Percentiles rank a stretch among this genome's conserved stretches.
Conservation (phyloP, 1,140 invertebrate species). For the Anastrepha obliqua region DNA sequence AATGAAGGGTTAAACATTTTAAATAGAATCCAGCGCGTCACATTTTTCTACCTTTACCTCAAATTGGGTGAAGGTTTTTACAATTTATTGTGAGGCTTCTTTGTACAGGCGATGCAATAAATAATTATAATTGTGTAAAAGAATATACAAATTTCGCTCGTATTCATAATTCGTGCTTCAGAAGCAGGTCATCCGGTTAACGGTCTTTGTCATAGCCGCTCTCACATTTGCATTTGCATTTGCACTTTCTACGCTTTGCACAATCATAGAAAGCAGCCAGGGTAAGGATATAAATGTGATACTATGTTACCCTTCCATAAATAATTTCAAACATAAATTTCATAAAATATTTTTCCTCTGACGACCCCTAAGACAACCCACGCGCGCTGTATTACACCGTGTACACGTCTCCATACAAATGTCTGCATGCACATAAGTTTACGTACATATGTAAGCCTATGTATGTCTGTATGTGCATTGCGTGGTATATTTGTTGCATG, state of each 20-base stretch:
- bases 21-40: too few species aligned
- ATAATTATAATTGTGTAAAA: too few species aligned
- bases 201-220: background rate
- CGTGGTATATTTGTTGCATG: background rate
- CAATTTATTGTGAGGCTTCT: too few species aligned
- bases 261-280: background rate
- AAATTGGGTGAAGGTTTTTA: too few species aligned
- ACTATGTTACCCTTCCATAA: constrained; percentile 40
- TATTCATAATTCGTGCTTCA: background rate
- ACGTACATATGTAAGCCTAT: too few species aligned
- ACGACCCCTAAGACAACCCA: constrained; percentile 37
- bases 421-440: too few species aligned
- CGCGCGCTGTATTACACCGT: background rate
- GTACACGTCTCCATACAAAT: background rate
- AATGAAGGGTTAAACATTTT: too few species aligned
- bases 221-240: background rate
- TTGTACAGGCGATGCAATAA: too few species aligned
- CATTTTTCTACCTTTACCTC: too few species aligned
- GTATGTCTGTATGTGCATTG: background rate
- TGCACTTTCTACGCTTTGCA: constrained; percentile 1
- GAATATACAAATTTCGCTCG: too few species aligned
- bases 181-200: constrained; percentile 23
- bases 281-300: background rate
- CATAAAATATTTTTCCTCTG: background rate
- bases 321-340: constrained; percentile 49